Evolutionary conservation across 2,888 invertebrate species (phyloP).

Genomic region (Stenoptilia bipunctidactyla): DNA sequence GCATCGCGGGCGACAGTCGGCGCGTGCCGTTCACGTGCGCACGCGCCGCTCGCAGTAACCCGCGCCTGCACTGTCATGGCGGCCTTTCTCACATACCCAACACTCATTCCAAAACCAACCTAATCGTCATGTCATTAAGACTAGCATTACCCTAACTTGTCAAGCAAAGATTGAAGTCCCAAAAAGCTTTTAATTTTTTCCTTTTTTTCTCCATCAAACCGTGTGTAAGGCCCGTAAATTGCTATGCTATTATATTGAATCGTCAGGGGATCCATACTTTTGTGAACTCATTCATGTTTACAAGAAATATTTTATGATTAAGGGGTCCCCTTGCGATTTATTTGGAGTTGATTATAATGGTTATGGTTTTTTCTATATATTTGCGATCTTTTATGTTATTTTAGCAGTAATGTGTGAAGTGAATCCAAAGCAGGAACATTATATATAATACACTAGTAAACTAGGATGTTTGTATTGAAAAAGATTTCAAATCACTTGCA

Average conservation of each 20-base stretch:
- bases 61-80: conserved; percentile 55
- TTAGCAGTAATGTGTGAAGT: too few species aligned
- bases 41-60: conserved; percentile 24
- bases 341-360: conserved; percentile 10
- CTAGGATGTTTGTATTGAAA: too few species aligned
- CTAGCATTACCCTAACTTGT: background rate
- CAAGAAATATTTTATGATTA: conserved; percentile 34
- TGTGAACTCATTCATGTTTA: conserved; percentile 36
- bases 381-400: too few species aligned
- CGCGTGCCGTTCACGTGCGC: conserved; percentile 45
- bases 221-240: conserved; percentile 49
- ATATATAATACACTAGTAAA: too few species aligned
- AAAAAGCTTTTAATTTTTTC: conserved; percentile 24
- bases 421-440: too few species aligned
- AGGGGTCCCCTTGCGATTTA: too few species aligned
- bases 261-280: conserved; percentile 18
- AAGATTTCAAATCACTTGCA: too few species aligned
- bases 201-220: conserved; percentile 40
- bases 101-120: background rate
- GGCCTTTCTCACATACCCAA: conserved; percentile 23
- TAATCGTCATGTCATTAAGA: background rate
- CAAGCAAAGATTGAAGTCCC: background rate
- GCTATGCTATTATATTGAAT: conserved; percentile 44
- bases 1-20: conserved; percentile 27
- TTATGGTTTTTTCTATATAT: background rate